phyloP scores from a whole-genome alignment of 2,888 invertebrate genomes.

The Dysmachus trigonus region DNA sequence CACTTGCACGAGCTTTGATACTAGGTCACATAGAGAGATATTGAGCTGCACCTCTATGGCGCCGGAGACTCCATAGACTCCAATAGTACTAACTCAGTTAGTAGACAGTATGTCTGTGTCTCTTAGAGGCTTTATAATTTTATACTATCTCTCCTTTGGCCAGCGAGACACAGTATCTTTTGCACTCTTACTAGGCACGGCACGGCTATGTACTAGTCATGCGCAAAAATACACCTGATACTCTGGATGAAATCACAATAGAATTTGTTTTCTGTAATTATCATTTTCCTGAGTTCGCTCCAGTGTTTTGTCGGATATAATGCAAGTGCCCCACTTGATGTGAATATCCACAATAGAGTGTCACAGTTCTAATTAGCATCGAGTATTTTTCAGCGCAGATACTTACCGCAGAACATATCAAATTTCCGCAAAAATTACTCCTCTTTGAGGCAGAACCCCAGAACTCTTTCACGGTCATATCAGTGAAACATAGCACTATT shows the following conservation, averaged over 20 bases:
- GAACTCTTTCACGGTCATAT: not conserved
- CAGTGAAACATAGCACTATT: not conserved
- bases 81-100: conserved; percentile 20
- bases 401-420: conserved; percentile 18
- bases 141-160: not conserved
- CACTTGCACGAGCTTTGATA: conserved; percentile 21
- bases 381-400: not conserved
- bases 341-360: conserved; percentile 25
- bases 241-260: conserved; percentile 28
- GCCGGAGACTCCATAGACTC: conserved; percentile 24
- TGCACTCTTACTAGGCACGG: not conserved
- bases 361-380: conserved; percentile 2
- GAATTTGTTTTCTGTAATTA: conserved; percentile 15
- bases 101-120: conserved; percentile 37
- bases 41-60: conserved; percentile 41
- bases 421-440: conserved; percentile 14
- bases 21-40: conserved; percentile 41
- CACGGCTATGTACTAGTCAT: conserved; percentile 5
- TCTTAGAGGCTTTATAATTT: not conserved
- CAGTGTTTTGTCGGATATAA: not conserved
- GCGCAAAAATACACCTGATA: conserved; percentile 35
- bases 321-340: not conserved
- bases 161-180: not conserved
- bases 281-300: conserved; percentile 27
- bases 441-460: not conserved